Evolutionary conservation across 2,888 invertebrate species (phyloP), one percentile per base, ranked within the genome.

Genomic region (Amiota minor): DNA sequence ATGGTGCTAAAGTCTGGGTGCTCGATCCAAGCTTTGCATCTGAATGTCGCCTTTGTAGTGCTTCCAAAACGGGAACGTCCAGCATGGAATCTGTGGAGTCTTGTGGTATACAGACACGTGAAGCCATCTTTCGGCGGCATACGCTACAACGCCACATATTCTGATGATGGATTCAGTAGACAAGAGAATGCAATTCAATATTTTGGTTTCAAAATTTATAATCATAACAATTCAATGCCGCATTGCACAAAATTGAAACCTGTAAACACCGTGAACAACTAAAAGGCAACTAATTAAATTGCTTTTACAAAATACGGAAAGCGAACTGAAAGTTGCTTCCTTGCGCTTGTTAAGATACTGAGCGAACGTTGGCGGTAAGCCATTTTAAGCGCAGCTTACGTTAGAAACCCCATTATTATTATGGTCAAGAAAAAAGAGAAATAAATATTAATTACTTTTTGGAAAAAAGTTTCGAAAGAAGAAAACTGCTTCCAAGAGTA

Each of bases 61-160:
- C 93, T 81, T 96, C 96, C 82, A 94, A 91, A 71, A 95, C 92
- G 1, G 96, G 96, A 75, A 96, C 93, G 75, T 96, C 96, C 76
- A 96, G 91, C 81, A 94, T 90, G 3, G 95, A 95, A 89, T 96
- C 96, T n/a, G 95, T 95, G 76, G 95, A 96, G 87, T 96, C 95
- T 87, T 95, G 95, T 4, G 93, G 92, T 47, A 95, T 92, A 69
- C 94, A 94, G 47, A 94, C 92, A 46, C 96, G 92, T 14, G 95
- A 95, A 72, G 93, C 95, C 78, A 95, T 92, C 90, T 96, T 95
- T 78, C 95, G 93, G 47, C 96, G 93, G 88, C 97, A 97, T 18
- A 97, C 96, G 79, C 96, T 96, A 90, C 97, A 97, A 74, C 95
- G 93, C 97, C 97, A 97, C 82, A 93, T 93, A 79, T 91, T 93